phyloP scores from a whole-genome alignment of 2,888 invertebrate genomes.

The Andrena fulva region DNA sequence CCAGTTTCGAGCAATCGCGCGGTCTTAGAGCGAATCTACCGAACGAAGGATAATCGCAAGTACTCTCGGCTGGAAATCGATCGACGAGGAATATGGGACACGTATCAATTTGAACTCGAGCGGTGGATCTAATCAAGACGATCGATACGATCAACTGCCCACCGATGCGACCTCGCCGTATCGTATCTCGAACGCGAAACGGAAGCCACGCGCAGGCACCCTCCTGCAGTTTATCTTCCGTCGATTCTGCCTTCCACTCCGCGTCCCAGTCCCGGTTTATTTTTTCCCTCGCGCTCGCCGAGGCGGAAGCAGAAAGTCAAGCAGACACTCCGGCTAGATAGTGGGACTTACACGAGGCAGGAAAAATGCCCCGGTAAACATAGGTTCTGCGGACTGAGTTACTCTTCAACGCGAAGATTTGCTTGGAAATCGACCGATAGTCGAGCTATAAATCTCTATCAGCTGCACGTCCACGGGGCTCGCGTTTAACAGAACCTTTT shows the following conservation, averaged over 20 bases:
- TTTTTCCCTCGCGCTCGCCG: slow-evolving; percentile 26
- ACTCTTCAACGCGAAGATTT: too few species aligned
- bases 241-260: background rate
- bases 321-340: slow-evolving; percentile 16
- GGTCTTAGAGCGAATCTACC: background rate
- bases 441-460: too few species aligned
- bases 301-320: slow-evolving; percentile 32
- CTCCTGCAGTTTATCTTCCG: slow-evolving; percentile 32
- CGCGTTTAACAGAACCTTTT: too few species aligned
- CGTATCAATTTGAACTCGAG: too few species aligned
- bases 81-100: too few species aligned
- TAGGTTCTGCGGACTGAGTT: too few species aligned
- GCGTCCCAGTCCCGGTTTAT: slow-evolving; percentile 15
- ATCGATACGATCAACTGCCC: slow-evolving; percentile 30
- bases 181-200: slow-evolving; percentile 17
- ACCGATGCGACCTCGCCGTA: slow-evolving; percentile 3
- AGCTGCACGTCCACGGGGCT: too few species aligned
- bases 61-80: slow-evolving; percentile 2
- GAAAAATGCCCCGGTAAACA: too few species aligned
- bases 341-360: too few species aligned
- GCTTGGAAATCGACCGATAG: too few species aligned
- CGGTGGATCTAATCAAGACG: slow-evolving; percentile 37
- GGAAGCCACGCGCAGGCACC: slow-evolving; percentile 19
- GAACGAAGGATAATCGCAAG: slow-evolving; percentile 11
- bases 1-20: slow-evolving; percentile 19